These are phyloP conservation scores for Channa striata DNA, from an alignment of 2,797 vertebrate genomes.

Conservation along the genomic window DNA sequence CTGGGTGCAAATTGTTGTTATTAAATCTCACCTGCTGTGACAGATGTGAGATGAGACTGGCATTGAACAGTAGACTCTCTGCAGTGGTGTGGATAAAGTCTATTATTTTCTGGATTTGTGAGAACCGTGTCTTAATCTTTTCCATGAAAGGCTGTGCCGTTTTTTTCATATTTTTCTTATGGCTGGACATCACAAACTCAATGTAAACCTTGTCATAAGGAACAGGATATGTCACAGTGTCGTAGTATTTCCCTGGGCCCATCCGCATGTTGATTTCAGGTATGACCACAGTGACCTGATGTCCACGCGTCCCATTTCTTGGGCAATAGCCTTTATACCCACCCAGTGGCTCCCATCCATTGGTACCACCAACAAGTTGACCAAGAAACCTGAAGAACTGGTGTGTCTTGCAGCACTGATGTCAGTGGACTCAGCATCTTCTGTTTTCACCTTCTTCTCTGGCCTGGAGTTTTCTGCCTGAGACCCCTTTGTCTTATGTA, in stretches of 20 bases:
- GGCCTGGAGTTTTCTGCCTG: not conserved
- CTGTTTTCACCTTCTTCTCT: not conserved
- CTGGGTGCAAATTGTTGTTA: not conserved
- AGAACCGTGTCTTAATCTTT: not conserved
- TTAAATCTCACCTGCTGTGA: constrained; percentile 54
- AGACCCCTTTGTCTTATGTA: not conserved
- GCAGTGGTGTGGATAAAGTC: constrained; percentile 57
- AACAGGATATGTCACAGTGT: constrained; percentile 73
- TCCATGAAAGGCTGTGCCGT: constrained; percentile 41
- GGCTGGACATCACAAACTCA: constrained; percentile 16
- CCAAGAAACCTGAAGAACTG: constrained; percentile 43
- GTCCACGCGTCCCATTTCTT: constrained; percentile 84
- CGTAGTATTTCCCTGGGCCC: constrained; percentile 79
- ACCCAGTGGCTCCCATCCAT: constrained; percentile 91
- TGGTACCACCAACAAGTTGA: constrained; percentile 86
- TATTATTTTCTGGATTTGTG: not conserved
- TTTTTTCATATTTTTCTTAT: constrained; percentile 5
- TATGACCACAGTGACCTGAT: constrained; percentile 83
- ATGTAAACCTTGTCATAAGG: constrained; percentile 60
- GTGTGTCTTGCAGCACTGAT: not conserved
- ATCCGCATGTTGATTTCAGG: constrained; percentile 79
- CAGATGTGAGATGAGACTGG: constrained; percentile 73
- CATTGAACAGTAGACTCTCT: constrained; percentile 79
- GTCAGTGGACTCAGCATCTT: not conserved
- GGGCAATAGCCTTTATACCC: constrained; percentile 78